Evolutionary conservation across 2,888 invertebrate genomes (phyloP), one percentile per base, ranked within the genome.

Genomic region (Philereme transversata): DNA sequence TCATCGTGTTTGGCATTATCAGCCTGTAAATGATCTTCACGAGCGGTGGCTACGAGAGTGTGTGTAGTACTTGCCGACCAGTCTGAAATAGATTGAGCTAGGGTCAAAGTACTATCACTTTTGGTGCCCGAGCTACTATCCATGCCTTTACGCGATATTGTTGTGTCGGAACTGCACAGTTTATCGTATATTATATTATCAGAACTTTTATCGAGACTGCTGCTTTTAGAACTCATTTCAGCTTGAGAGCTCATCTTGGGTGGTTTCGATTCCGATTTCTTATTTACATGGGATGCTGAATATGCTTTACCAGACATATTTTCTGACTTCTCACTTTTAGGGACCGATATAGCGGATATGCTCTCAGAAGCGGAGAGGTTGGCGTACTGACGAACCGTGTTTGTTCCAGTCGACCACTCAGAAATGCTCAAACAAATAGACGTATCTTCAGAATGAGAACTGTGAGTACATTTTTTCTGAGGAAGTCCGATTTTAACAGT

Each of bases 391-490:
- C 96, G 94, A 0, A 97, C 97, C 0, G 97, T 97, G 70, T 96
- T 97, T 0, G 97, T 97, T 54, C 97, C 97, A 43, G 97, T 97
- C 0, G 97, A 97, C 97, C 97, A 97, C 77, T 97, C 97, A 4
- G 97, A 97, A 75, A 97, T 95, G 76, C 97, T 97, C 38, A 97
- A 87, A 11, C 97, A 97, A 80, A 97, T 95, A 0, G 97, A 97
- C 0, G 97, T 97, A 75, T 97, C 97, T 84, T 97, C 97, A 5
- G 97, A 97, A 84, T 97, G 96, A 0, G 96, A 96, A 73, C 96
- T 96, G 70, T 97, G 96, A 0, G 96, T 97, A 76, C 96, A 96
- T 79, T 96, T 97, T 75, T 96, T 96, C 64, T 95, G 96, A 72
- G 96, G 96, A 22, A 96, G 81, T 2, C 95, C 97, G 76, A 96